Evolutionary conservation across 2,888 invertebrate genomes (phyloP), one percentile per base, ranked within the genome.

Genomic region (Parthenolecanium corni): DNA sequence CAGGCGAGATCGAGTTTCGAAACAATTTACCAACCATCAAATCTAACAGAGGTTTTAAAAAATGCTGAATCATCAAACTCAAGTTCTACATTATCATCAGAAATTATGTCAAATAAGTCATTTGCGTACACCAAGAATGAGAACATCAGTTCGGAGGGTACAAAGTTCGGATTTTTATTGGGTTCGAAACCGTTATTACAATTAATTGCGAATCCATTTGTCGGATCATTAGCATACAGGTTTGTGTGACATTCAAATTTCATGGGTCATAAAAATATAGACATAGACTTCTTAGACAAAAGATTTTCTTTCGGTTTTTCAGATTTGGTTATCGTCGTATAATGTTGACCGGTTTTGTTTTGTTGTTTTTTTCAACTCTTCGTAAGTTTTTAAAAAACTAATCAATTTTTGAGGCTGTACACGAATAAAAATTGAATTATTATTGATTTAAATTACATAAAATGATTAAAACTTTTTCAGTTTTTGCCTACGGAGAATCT

Each of bases 241-340:
- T 96, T 76, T 75, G 76, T 70, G 21, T 14, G 6, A 51, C n/a
- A n/a, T n/a, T n/a, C n/a, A n/a, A n/a, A n/a, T n/a, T n/a, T n/a
- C n/a, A n/a, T n/a, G n/a, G n/a, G n/a, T 3, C 20, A 44, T 44
- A 2, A 44, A 44, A 44, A 18, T 44, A 18, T 5, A 44, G 2
- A 40, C 16, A 3, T 5, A 18, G 3, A n/a, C n/a, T n/a, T n/a
- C n/a, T n/a, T n/a, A n/a, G n/a, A n/a, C n/a, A n/a, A 44, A 44
- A 16, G 46, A 44, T 2, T 49, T 23, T 23, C 18, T 49, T 11
- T 49, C 21, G 11, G 4, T 31, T 23, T 49, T 52, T 25, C 80
- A 97, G 98, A 74, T 94, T 99, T 72, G 98, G 98, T 69, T 98
- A 98, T 80, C 96, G 95, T 72, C 84, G 98, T 62, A 98, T 98